These are phyloP conservation scores for Etia nguti DNA, from an alignment of 2,113 vertebrate species.

Conservation along the genomic window DNA sequence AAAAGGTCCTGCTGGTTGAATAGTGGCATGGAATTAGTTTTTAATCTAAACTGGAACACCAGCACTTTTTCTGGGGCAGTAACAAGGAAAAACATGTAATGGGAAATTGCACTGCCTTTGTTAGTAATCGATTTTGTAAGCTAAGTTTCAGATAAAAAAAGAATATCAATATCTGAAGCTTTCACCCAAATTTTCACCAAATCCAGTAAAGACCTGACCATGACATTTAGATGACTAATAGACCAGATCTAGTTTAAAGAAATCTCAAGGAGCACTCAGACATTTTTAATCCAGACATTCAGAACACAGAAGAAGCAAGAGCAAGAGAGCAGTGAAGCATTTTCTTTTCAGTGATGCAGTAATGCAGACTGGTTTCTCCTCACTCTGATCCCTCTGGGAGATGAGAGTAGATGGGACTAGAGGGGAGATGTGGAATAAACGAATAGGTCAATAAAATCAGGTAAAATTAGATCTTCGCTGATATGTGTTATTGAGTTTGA, in stretches of 20 bases:
- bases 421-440: not conserved
- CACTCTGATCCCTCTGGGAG: not conserved
- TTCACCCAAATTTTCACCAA: not conserved
- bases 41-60: not conserved
- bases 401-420: not conserved
- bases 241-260: not conserved
- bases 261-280: not conserved
- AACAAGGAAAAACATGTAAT: not conserved
- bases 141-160: not conserved
- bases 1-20: not conserved
- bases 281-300: not conserved
- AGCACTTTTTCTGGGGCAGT: not conserved
- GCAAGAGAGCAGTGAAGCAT: not conserved
- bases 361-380: not conserved
- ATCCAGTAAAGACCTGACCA: not conserved
- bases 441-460: not conserved
- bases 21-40: not conserved
- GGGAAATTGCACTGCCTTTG: not conserved
- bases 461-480: not conserved
- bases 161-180: not conserved
- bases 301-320: not conserved
- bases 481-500: not conserved
- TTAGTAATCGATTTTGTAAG: not conserved
- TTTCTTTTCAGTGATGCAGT: not conserved
- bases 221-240: not conserved